Evolutionary conservation across 2,888 invertebrate species (phyloP), one percentile per base, ranked within the genome.

Genomic region (Rhamphomyia laevipes): DNA sequence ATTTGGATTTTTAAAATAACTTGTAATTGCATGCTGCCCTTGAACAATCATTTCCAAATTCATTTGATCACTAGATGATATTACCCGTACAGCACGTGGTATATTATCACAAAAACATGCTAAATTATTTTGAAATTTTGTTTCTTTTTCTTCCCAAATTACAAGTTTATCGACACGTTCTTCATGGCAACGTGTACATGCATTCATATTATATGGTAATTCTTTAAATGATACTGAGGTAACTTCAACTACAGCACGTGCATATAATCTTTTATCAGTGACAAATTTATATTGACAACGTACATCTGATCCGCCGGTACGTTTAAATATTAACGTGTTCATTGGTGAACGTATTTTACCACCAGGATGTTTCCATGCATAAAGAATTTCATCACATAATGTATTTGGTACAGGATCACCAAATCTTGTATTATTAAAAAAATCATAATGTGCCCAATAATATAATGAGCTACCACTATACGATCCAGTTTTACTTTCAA

Each of bases 401-500:
- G 87, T 89, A 17, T 82, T 84, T 0, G 79, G 77, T 0, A 91
- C 84, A 0, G 86, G 83, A 55, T 86, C 87, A 0, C 92, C 92
- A 55, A 86, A 84, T 46, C 84, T 82, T 0, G 88, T 90, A 61
- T 90, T 89, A 67, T 92, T 91, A 72, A 91, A 92, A 74, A 91
- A 92, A 63, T 92, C 91, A 63, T 91, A 92, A 64, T 91, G 91
- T 0, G 91, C 91, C 91, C 91, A 91, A 66, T 91, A 92, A 70
- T 92, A 91, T 13, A 93, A 74, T 0, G 91, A 91, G n/a, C 90
- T 90, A 77, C 91, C 92, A 52, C 90, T 89, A 59, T 92, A 91
- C 56, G 90, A 90, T 18, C 93, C 92, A 2, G 91, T 90, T 65
- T 89, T 89, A 70, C 91, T 91, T 61, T 91, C 89, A 65, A 91